Base-by-base conservation (phyloP, 2,888 invertebrate genomes). In the Erebia aethiops region DNA sequence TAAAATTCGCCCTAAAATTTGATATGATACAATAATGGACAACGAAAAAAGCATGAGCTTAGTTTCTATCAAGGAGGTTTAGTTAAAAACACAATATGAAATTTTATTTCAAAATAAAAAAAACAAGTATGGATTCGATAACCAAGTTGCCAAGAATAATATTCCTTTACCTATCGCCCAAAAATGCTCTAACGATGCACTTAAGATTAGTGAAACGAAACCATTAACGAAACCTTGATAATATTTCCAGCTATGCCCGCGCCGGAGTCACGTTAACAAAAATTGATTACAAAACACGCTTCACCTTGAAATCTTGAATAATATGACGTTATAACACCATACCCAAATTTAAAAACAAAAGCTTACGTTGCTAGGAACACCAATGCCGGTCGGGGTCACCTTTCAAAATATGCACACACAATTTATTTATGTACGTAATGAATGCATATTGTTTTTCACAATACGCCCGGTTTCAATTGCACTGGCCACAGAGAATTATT, bases 301-400 rank as follows among this genome's bases (percentile, higher is more conserved):
- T 72, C 72, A 70, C 74, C 74, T 74, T 74, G 74, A 74, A 67
- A 68, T 70, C 72, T 72, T 68, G 72, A 72, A 62, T 58, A 58
- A 57, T 18, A 52, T 67, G 41, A 57, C 67, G 62, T 43, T 67
- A 49, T 64, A 18, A 16, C 56, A 43, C 43, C 56, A 56, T 56
- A 35, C 16, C 9, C 7, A 56, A 11, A 56, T 18, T 13, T 21
- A n/a, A 4, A 26, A 16, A 26, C n/a, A 41, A 41, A 60, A 46
- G 65, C 52, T 54, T 61, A 56, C 57, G 69, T 67, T 63, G 67
- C 66, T 35, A 62, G 70, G 52, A 69, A 67, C 63, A 70, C 67
- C 54, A 51, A 51, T 58, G 43, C 69, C 35, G 26, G 43, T 3
- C 46, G 58, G 21, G 49, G 10, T 54, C 63, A 69, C 56, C 67